A percentile compares a stretch with the other conserved stretches of the same genome.
Evolutionary conservation across 2,888 invertebrate species (phyloP).

Genomic region (Meandrusa payeni): DNA sequence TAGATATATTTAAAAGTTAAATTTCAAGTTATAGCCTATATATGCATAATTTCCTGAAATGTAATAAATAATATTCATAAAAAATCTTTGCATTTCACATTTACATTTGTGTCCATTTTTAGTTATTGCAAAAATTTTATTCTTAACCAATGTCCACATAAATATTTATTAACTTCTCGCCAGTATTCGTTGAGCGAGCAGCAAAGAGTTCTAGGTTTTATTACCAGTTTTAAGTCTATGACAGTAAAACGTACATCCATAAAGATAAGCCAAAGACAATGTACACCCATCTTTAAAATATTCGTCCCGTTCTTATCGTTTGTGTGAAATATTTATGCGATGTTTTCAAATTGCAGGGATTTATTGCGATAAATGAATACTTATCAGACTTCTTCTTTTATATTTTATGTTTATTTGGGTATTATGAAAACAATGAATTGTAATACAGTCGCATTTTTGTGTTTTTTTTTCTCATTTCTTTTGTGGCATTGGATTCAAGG

Average conservation of each 20-base stretch:
- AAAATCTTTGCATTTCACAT: too few relatives aligned
- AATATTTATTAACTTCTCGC: slow-evolving; percentile 7
- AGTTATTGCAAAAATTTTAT: too few relatives aligned
- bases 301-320: slow-evolving; percentile 13
- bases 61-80: too few relatives aligned
- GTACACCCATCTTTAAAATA: slow-evolving; percentile 20
- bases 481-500: too few relatives aligned
- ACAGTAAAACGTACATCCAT: slow-evolving; percentile 16
- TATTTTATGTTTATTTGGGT: slow-evolving; percentile 1
- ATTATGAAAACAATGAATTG: too few relatives aligned
- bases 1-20: too few relatives aligned
- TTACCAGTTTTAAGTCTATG: slow-evolving; percentile 16
- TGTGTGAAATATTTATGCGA: slow-evolving; percentile 9
- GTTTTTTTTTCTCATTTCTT: too few relatives aligned
- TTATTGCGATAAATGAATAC: slow-evolving; percentile 12
- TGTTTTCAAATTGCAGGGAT: slow-evolving; percentile 16
- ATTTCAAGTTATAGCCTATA: too few relatives aligned
- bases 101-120: too few relatives aligned
- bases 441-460: too few relatives aligned
- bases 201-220: slow-evolving; percentile 17
- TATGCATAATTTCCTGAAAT: too few relatives aligned
- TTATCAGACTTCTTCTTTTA: slow-evolving; percentile 1
- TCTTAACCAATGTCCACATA: slow-evolving; percentile 1
- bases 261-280: slow-evolving; percentile 23
- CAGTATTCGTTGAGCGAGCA: slow-evolving; percentile 10